These are phyloP conservation scores for Trichosurus vulpecula DNA, from an alignment of 2,797 vertebrate genomes.

Conservation along the genomic window DNA sequence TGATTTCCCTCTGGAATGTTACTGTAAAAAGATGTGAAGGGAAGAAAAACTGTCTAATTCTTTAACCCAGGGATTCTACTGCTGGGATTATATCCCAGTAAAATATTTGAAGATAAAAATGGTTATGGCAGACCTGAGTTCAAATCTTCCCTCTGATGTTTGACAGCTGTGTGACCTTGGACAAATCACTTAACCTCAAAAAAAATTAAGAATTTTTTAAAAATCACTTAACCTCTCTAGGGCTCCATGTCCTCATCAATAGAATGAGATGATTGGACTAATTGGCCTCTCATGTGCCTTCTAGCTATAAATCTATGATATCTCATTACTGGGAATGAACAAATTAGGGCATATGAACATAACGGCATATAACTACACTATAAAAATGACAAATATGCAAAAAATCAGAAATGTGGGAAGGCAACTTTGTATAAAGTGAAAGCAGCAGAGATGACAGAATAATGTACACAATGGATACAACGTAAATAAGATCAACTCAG, in stretches of 20 bases:
- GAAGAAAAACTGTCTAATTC: neutral
- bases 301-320: neutral
- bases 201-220: neutral
- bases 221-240: neutral
- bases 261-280: neutral
- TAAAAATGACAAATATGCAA: neutral
- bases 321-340: neutral
- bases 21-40: neutral
- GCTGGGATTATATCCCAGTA: neutral
- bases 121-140: neutral
- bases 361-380: neutral
- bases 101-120: neutral
- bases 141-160: neutral
- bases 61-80: neutral
- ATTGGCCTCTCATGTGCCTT: neutral
- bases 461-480: neutral
- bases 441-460: neutral
- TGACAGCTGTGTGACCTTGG: neutral
- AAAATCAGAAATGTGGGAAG: neutral
- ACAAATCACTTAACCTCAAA: neutral
- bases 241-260: neutral
- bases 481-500: neutral
- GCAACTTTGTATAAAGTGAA: neutral
- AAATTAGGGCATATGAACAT: neutral
- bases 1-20: neutral